Conservation (phyloP, 2,113 vertebrate genomes). For the Tamias sibiricus region DNA sequence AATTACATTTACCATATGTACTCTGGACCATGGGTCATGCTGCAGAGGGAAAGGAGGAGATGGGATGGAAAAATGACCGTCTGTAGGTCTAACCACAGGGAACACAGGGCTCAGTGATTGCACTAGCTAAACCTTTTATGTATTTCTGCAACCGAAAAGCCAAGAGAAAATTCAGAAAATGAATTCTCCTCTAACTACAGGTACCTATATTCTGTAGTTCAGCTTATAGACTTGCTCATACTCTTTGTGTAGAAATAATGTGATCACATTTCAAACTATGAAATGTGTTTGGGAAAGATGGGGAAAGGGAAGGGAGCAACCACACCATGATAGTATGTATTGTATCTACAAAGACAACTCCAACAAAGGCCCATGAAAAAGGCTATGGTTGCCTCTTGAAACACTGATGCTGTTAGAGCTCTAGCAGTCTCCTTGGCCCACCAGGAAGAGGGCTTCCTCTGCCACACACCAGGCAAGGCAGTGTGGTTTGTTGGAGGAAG, state of each 20-base stretch:
- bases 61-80: background rate
- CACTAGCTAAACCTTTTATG: background rate
- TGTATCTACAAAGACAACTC: background rate
- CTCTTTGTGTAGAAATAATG: background rate
- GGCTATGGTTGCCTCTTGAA: background rate
- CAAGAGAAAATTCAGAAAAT: background rate
- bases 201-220: background rate
- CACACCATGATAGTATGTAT: background rate
- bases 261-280: background rate
- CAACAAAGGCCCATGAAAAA: rapidly evolving
- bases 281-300: background rate
- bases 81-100: rapidly evolving
- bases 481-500: background rate
- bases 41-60: background rate
- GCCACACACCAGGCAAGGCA: background rate
- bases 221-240: no score
- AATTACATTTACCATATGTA: background rate
- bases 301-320: background rate
- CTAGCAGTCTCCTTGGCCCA: background rate
- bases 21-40: background rate
- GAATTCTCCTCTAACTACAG: background rate
- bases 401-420: background rate
- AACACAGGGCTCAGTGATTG: background rate
- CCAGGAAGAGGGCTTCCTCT: background rate
- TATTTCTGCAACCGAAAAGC: background rate